A percentile compares a stretch with the other conserved stretches of the same genome.
Conservation (phyloP, 2,888 invertebrate genomes). For the Cerceris ruficornis region DNA sequence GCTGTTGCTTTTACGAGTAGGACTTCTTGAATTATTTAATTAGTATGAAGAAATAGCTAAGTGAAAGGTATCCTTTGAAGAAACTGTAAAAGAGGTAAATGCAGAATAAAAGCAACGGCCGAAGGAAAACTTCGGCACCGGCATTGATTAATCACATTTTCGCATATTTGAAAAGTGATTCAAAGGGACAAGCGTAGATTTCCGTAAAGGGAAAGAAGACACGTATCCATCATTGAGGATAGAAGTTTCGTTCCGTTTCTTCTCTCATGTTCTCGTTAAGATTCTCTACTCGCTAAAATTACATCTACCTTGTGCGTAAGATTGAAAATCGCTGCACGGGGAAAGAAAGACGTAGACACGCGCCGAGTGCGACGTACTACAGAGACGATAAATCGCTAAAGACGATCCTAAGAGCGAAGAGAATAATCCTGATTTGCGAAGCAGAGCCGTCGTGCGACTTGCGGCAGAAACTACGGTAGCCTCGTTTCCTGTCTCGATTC, state of each 20-base stretch:
- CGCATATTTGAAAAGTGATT: no score
- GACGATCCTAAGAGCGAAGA: constrained; percentile 5
- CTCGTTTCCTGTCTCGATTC: no score
- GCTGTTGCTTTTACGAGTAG: no score
- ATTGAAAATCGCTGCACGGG: not conserved
- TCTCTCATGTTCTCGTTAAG: not conserved
- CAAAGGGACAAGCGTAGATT: no score
- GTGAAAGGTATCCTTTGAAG: no score
- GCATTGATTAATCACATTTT: no score
- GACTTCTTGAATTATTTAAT: no score
- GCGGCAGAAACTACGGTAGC: not conserved
- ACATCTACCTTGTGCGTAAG: not conserved
- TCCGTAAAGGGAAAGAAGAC: no score
- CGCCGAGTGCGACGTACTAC: not conserved
- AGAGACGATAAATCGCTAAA: constrained; percentile 9
- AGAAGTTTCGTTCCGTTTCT: not conserved
- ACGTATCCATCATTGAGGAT: not conserved
- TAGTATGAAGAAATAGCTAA: no score
- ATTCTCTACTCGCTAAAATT: not conserved
- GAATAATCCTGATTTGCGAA: not conserved
- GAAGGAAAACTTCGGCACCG: no score
- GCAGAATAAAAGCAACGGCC: no score
- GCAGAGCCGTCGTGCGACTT: not conserved
- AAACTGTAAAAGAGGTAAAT: no score
- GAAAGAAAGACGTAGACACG: not conserved